These are phyloP conservation scores for Seira sanloemensis DNA, from an alignment of 2,888 invertebrate genomes.

Conservation along the genomic window DNA sequence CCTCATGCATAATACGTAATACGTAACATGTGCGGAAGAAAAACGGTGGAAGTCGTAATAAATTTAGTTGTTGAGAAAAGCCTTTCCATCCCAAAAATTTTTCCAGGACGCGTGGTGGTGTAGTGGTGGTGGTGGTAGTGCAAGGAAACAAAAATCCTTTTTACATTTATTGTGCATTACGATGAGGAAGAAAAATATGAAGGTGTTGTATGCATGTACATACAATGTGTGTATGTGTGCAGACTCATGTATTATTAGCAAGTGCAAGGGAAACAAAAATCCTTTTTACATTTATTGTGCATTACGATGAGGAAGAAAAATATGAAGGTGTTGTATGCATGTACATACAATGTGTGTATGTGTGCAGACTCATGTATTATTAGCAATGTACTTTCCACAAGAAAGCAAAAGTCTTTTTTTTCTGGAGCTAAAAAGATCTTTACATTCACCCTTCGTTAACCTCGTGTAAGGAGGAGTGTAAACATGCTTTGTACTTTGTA, in stretches of 20 bases:
- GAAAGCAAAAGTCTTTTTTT: not conserved
- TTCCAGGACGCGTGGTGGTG: too few species aligned
- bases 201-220: not conserved
- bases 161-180: not conserved
- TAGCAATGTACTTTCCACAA: conserved; percentile 35
- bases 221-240: not conserved
- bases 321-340: not conserved
- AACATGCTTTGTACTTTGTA: too few species aligned
- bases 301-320: not conserved
- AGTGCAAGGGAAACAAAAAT: too few species aligned
- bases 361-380: conserved; percentile 38
- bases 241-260: conserved; percentile 42
- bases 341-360: not conserved
- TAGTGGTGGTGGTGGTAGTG: too few species aligned
- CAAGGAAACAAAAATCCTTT: too few species aligned
- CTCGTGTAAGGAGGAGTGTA: conserved; percentile 7
- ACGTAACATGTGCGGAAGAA: not conserved
- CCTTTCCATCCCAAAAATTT: too few species aligned
- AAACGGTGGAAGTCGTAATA: not conserved
- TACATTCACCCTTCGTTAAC: conserved; percentile 61
- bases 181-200: not conserved
- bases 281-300: too few species aligned
- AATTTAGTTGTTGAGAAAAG: not conserved
- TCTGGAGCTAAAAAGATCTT: not conserved
- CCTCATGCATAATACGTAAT: not conserved